Percentiles rank a stretch among this genome's conserved stretches.
phyloP scores from a whole-genome alignment of 1,140 invertebrate species.

The Magallana gigas region DNA sequence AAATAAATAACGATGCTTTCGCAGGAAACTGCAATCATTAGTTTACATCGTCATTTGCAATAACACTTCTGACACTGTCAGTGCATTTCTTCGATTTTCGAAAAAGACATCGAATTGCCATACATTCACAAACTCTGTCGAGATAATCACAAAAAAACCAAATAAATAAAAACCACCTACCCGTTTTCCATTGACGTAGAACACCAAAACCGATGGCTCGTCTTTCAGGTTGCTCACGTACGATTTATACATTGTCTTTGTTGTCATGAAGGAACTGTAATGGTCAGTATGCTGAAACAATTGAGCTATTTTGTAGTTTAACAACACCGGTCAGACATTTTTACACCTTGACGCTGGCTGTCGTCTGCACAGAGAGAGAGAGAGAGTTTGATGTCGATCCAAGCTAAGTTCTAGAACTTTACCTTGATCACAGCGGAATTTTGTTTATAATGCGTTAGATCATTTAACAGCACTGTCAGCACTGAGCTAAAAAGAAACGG shows the following conservation, averaged over 20 bases:
- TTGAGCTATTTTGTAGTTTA: too few species aligned
- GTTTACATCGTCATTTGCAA: too few species aligned
- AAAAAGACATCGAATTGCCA: too few species aligned
- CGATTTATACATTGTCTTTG: background rate
- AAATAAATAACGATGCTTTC: too few species aligned
- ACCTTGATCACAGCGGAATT: background rate
- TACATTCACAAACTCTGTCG: too few species aligned
- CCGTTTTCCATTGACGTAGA: slow-evolving; percentile 7
- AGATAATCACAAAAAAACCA: too few species aligned
- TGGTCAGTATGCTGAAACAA: background rate
- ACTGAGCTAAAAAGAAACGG: background rate
- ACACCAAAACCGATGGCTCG: background rate
- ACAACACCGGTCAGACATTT: too few species aligned
- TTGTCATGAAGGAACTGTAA: background rate
- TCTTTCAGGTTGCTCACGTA: background rate
- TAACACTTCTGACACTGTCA: too few species aligned
- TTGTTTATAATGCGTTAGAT: background rate
- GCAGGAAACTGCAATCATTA: too few species aligned
- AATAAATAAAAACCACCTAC: background rate
- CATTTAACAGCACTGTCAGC: too few species aligned
- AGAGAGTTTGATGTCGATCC: background rate
- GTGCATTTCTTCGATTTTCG: too few species aligned
- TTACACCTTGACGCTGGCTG: background rate
- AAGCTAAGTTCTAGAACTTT: slow-evolving; percentile 14
- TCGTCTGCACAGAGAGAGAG: background rate